Percentiles rank a stretch among this genome's conserved stretches.
Conservation (phyloP, 1,140 invertebrate genomes). For the Achatina immaculata region DNA sequence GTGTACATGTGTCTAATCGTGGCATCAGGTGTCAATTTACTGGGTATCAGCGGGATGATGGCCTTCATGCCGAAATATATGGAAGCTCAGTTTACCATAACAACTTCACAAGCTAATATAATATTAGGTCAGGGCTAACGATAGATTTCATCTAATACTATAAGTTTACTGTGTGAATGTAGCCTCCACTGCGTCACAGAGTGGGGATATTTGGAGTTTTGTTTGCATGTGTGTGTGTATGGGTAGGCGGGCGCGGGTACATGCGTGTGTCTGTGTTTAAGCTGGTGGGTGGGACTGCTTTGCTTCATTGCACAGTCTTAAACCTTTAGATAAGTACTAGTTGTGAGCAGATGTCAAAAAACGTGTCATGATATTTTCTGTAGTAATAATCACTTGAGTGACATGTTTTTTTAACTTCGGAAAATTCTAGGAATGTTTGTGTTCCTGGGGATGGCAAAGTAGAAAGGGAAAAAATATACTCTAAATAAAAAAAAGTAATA, state of each 20-base stretch:
- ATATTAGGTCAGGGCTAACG: constrained; percentile 30
- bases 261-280: background rate
- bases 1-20: constrained; percentile 29
- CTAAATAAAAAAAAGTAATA: too few relatives aligned
- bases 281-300: background rate
- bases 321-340: too few relatives aligned
- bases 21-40: background rate
- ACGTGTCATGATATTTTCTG: too few relatives aligned
- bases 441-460: too few relatives aligned
- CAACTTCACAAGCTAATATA: constrained; percentile 37
- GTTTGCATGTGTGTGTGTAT: constrained; percentile 17
- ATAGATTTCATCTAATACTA: too few relatives aligned
- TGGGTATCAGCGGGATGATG: constrained; percentile 21
- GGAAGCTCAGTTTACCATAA: constrained; percentile 39
- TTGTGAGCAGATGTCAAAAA: too few relatives aligned
- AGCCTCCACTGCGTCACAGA: too few relatives aligned
- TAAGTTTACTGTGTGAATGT: background rate
- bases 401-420: too few relatives aligned
- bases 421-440: too few relatives aligned
- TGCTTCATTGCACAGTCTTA: background rate
- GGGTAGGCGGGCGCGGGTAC: too few relatives aligned
- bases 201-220: background rate
- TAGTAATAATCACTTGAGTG: too few relatives aligned
- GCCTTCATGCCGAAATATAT: constrained; percentile 42
- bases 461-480: too few relatives aligned